A percentile compares a stretch with the other conserved stretches of the same genome.
Evolutionary conservation across 2,888 invertebrate species (phyloP).

Genomic region (Ceraclea dissimilis): DNA sequence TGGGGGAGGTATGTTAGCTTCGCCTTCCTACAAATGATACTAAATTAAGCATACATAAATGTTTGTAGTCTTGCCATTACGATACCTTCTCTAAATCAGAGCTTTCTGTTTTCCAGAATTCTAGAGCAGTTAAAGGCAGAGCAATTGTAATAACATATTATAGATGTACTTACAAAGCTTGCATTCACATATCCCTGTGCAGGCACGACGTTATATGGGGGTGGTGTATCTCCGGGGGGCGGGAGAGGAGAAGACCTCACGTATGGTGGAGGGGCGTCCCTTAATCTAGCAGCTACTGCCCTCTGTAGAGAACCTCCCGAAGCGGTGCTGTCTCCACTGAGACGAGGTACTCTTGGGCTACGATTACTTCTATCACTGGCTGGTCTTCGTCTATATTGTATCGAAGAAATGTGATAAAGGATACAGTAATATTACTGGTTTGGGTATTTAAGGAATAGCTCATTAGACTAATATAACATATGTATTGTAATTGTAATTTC

Average conservation of each 20-base stretch:
- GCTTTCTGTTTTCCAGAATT: no score
- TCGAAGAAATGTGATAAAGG: background rate
- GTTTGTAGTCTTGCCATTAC: background rate
- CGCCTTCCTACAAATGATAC: slow-evolving; percentile 9
- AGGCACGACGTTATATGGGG: slow-evolving; percentile 17
- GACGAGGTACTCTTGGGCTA: background rate
- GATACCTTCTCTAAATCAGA: background rate
- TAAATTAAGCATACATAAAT: background rate
- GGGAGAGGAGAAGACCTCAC: slow-evolving; percentile 29
- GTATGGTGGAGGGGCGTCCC: slow-evolving; percentile 33
- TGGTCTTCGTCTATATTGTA: background rate
- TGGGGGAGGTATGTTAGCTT: slow-evolving; percentile 10
- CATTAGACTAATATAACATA: no score
- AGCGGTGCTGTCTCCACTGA: slow-evolving; percentile 9
- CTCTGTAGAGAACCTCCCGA: slow-evolving; percentile 28
- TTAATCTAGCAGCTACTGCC: slow-evolving; percentile 27
- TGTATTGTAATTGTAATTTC: no score
- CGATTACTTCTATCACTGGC: background rate
- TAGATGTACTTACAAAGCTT: slow-evolving; percentile 21
- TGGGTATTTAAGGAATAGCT: no score
- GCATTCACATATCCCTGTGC: slow-evolving; percentile 16
- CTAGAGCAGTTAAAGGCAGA: no score
- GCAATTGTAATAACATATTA: no score
- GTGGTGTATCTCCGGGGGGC: slow-evolving; percentile 25
- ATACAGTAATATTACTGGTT: background rate